A percentile compares a stretch with the other conserved stretches of the same genome.
Evolutionary conservation across 2,113 vertebrate genomes (phyloP).

Genomic region (Castor canadensis): DNA sequence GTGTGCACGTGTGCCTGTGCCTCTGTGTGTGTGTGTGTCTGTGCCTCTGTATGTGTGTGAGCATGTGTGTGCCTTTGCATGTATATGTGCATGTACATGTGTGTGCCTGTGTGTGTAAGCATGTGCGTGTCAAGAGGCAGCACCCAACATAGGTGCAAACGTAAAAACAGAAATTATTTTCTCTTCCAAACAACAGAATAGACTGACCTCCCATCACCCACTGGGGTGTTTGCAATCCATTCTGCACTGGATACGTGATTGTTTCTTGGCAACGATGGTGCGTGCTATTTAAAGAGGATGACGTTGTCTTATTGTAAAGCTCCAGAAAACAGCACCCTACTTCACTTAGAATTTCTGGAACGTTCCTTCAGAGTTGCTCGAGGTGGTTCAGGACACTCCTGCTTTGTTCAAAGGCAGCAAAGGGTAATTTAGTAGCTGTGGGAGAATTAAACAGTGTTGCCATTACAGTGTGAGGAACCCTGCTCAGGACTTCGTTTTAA

Average conservation of each 20-base stretch:
- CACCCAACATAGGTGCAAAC: not conserved
- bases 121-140: not conserved
- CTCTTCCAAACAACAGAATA: not conserved
- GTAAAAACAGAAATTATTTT: not conserved
- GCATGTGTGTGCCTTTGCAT: no score
- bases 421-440: not conserved
- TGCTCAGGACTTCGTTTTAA: not conserved
- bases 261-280: constrained; percentile 2
- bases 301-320: constrained; percentile 1
- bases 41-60: no score
- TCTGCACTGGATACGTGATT: not conserved
- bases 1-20: no score
- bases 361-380: constrained; percentile 24
- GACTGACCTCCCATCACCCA: not conserved
- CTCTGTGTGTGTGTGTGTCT: no score
- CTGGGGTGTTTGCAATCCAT: not conserved
- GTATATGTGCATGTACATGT: no score
- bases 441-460: not conserved
- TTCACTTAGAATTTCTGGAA: constrained; percentile 26
- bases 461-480: not conserved
- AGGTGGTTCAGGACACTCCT: not conserved
- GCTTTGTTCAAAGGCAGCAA: not conserved
- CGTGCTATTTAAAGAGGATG: not conserved
- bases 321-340: not conserved
- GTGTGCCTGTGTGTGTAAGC: not conserved